Percentiles rank a stretch among this genome's conserved stretches.
phyloP scores from a whole-genome alignment of 2,888 invertebrate genomes.

The Apeira syringaria region DNA sequence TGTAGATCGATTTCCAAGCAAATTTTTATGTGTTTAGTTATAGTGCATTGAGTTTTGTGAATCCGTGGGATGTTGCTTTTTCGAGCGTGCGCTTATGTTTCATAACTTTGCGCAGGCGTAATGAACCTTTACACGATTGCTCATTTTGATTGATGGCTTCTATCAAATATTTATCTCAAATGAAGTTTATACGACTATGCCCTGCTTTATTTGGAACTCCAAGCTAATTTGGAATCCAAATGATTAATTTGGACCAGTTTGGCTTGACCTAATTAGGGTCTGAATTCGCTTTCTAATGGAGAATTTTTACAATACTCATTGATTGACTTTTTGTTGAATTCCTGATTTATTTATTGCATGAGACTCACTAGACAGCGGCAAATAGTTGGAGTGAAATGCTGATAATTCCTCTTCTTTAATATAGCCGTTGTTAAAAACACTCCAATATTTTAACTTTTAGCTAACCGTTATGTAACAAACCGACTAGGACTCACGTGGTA shows the following conservation, averaged over 20 bases:
- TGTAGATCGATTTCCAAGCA: too few species aligned
- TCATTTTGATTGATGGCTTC: constrained; percentile 25
- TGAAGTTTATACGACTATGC: constrained; percentile 14
- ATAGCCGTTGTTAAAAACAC: too few species aligned
- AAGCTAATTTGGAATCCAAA: constrained; percentile 14
- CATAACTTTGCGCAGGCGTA: constrained; percentile 21
- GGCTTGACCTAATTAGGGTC: constrained; percentile 9
- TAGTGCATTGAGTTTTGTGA: not conserved
- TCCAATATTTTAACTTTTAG: too few species aligned
- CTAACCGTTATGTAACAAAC: too few species aligned
- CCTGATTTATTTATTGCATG: not conserved
- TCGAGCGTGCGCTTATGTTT: constrained; percentile 7
- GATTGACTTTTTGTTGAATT: constrained; percentile 7
- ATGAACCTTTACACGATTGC: constrained; percentile 14
- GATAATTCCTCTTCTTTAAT: too few species aligned
- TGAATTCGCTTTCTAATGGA: constrained; percentile 6
- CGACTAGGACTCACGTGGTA: too few species aligned
- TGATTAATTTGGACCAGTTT: constrained; percentile 6
- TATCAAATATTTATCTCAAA: constrained; percentile 24
- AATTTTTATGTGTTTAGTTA: too few species aligned
- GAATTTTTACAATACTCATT: constrained; percentile 11
- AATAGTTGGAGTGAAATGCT: too few species aligned
- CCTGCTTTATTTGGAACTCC: constrained; percentile 6
- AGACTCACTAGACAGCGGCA: too few species aligned
- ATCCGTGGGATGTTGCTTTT: constrained; percentile 1